phyloP scores from a whole-genome alignment of 2,888 invertebrate genomes.

The Ecdyonurus torrentis region DNA sequence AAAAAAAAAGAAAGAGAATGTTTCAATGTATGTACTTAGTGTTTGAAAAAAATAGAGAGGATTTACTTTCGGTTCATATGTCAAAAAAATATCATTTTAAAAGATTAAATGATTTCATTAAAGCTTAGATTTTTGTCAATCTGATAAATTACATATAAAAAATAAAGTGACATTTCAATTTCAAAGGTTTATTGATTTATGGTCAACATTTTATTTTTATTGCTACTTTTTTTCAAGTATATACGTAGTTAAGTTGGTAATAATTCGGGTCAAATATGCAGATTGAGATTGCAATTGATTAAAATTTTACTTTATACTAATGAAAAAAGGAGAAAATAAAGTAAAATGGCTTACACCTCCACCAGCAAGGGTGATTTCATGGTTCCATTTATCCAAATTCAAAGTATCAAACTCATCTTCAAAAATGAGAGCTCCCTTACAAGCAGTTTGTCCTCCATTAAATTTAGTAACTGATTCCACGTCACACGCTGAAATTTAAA shows the following conservation, averaged over 20 bases:
- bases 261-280: neutral
- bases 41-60: too few species aligned
- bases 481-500: too few species aligned
- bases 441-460: slow-evolving; percentile 23
- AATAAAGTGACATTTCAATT: too few species aligned
- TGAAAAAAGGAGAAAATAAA: too few species aligned
- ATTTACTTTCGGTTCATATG: too few species aligned
- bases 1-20: too few species aligned
- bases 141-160: neutral
- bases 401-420: slow-evolving; percentile 41
- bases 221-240: neutral
- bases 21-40: too few species aligned
- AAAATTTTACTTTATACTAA: neutral
- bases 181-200: too few species aligned
- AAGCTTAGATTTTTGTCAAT: too few species aligned
- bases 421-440: slow-evolving; percentile 42
- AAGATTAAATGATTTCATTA: too few species aligned
- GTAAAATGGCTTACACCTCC: slow-evolving; percentile 37
- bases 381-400: slow-evolving; percentile 42
- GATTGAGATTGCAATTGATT: neutral
- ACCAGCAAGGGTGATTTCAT: slow-evolving; percentile 43
- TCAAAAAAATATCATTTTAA: too few species aligned
- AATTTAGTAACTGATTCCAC: neutral
- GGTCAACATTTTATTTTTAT: too few species aligned
- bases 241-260: neutral